Conservation (phyloP, 2,888 invertebrate species). For the Megamerina dolium region DNA sequence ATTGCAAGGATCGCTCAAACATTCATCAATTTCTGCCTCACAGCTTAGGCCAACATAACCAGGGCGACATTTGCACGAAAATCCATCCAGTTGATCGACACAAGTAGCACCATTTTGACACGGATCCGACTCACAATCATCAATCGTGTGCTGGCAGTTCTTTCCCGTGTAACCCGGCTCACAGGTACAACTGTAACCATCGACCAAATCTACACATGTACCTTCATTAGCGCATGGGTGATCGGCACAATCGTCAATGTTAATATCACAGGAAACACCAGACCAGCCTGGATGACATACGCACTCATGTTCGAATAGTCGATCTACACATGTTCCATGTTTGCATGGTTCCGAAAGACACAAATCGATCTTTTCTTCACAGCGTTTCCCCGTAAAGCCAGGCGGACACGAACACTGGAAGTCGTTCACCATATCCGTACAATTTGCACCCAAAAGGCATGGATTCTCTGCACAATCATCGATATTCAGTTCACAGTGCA, state of each 20-base stretch:
- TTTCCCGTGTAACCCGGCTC: slow-evolving; percentile 93
- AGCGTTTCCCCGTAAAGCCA: slow-evolving; percentile 93
- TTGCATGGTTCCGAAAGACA: slow-evolving; percentile 86
- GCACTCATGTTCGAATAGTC: slow-evolving; percentile 78
- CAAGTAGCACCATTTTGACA: slow-evolving; percentile 91
- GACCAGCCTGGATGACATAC: slow-evolving; percentile 91
- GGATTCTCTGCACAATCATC: slow-evolving; percentile 92
- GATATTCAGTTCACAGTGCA: slow-evolving; percentile 86
- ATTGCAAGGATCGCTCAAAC: slow-evolving; percentile 84
- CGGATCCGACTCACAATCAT: slow-evolving; percentile 83
- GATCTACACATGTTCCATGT: slow-evolving; percentile 89
- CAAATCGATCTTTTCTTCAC: slow-evolving; percentile 90
- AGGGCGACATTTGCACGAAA: slow-evolving; percentile 86
- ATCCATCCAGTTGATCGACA: slow-evolving; percentile 80
- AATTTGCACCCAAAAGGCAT: slow-evolving; percentile 82
- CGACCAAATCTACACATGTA: slow-evolving; percentile 79
- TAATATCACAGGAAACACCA: slow-evolving; percentile 77
- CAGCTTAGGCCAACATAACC: slow-evolving; percentile 90
- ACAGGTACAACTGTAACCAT: slow-evolving; percentile 81
- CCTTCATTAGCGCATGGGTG: slow-evolving; percentile 91
- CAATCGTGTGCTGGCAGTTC: slow-evolving; percentile 86
- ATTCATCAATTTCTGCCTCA: slow-evolving; percentile 89
- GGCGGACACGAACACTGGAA: slow-evolving; percentile 89
- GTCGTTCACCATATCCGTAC: slow-evolving; percentile 90
- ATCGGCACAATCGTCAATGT: slow-evolving; percentile 84